These are phyloP conservation scores for Bellardia pandia DNA, from an alignment of 2,888 invertebrate genomes.

Conservation along the genomic window DNA sequence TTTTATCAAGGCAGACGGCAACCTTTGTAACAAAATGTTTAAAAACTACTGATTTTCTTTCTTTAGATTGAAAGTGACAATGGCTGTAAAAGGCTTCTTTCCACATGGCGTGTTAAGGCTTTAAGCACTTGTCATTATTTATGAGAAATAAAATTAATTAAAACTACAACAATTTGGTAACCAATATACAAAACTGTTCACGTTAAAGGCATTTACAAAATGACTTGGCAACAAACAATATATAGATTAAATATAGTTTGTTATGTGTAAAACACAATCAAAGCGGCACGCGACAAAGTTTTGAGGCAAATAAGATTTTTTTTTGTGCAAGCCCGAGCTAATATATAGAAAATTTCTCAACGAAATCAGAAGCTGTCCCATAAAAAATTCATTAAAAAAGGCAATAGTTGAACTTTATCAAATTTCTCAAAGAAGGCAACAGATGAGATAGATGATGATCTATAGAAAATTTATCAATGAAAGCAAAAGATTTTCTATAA, in stretches of 20 bases:
- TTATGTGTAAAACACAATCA: not conserved
- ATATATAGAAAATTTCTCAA: too few relatives aligned
- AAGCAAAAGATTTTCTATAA: too few relatives aligned
- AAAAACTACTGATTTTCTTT: not conserved
- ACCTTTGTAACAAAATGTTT: not conserved
- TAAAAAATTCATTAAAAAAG: too few relatives aligned
- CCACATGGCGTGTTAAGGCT: constrained; percentile 41
- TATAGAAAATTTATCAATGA: too few relatives aligned
- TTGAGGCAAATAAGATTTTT: too few relatives aligned
- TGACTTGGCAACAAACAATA: constrained; percentile 25
- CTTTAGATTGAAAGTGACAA: constrained; percentile 7
- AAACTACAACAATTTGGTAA: not conserved
- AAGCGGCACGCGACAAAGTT: not conserved
- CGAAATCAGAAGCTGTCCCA: too few relatives aligned
- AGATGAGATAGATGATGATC: too few relatives aligned
- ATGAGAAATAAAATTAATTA: constrained; percentile 28
- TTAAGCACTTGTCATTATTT: constrained; percentile 39
- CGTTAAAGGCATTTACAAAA: not conserved
- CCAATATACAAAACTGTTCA: not conserved
- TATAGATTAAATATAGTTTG: constrained; percentile 21
- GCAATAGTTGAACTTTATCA: too few relatives aligned
- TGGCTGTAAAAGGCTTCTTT: not conserved
- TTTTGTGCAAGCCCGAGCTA: too few relatives aligned
- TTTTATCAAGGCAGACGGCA: not conserved
- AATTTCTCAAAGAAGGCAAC: too few relatives aligned